A percentile compares a stretch with the other conserved stretches of the same genome.
Conservation (phyloP, 2,797 vertebrate genomes). For the Diceros bicornis region DNA sequence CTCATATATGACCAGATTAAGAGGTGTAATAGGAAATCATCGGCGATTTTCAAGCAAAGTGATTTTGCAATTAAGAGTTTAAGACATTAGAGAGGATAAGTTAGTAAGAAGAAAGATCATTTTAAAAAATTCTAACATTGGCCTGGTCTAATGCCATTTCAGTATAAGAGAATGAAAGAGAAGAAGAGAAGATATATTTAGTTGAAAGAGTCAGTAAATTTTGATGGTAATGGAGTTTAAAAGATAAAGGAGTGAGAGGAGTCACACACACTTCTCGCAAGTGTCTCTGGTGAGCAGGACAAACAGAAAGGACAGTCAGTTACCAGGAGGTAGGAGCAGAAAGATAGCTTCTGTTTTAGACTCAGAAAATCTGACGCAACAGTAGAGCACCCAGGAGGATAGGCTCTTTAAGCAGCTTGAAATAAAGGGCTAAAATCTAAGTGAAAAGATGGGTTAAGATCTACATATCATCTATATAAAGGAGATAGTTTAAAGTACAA, state of each 20-base stretch:
- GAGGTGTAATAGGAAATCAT: neutral
- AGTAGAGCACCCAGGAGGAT: neutral
- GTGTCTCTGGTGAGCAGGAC: neutral
- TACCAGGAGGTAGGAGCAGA: neutral
- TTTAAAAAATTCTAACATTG: neutral
- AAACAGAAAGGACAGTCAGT: neutral
- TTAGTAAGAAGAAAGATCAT: neutral
- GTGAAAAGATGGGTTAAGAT: neutral
- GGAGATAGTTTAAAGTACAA: neutral
- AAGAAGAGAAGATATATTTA: neutral
- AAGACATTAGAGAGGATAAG: neutral
- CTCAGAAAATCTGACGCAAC: neutral
- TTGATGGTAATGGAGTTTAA: neutral
- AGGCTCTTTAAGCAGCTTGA: neutral
- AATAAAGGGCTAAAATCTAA: neutral
- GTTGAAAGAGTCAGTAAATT: neutral
- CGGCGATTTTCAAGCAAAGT: neutral
- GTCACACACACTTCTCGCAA: fast-evolving
- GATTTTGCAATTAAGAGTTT: neutral
- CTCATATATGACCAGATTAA: neutral
- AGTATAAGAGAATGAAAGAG: neutral
- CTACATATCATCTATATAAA: neutral
- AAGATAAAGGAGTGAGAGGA: neutral
- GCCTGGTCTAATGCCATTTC: neutral
- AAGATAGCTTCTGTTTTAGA: neutral